These are phyloP conservation scores for Cheirogaleus medius DNA, from an alignment of 2,113 vertebrate species.

Conservation along the genomic window DNA sequence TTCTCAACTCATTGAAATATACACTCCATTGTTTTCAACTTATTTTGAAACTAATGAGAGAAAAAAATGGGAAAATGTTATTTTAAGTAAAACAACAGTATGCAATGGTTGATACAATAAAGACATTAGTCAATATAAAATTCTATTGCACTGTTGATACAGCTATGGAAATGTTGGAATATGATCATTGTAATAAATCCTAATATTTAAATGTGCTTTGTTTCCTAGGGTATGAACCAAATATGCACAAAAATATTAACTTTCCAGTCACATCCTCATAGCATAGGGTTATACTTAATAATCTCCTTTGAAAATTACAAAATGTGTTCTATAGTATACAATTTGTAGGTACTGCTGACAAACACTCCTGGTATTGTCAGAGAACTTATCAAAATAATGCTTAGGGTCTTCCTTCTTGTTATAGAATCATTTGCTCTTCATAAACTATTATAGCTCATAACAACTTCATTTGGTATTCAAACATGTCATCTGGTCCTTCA, in stretches of 20 bases:
- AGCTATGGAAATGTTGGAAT: neutral
- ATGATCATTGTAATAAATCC: neutral
- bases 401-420: conserved; percentile 61
- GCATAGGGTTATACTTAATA: neutral
- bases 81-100: neutral
- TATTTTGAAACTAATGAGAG: neutral
- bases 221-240: neutral
- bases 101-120: neutral
- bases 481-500: conserved; percentile 60
- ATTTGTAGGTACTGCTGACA: neutral
- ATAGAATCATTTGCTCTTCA: conserved; percentile 61
- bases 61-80: neutral
- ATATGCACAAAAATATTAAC: neutral
- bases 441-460: conserved; percentile 61
- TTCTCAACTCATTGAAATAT: neutral
- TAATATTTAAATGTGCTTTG: neutral
- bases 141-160: neutral
- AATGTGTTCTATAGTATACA: neutral
- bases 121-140: neutral
- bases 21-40: neutral
- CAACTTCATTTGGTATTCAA: conserved; percentile 75
- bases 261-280: neutral
- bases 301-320: conserved; percentile 48
- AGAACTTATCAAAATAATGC: conserved; percentile 74
- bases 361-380: conserved; percentile 20